phyloP scores from a whole-genome alignment of 2,797 vertebrate genomes.

The Notamacropus eugenii region DNA sequence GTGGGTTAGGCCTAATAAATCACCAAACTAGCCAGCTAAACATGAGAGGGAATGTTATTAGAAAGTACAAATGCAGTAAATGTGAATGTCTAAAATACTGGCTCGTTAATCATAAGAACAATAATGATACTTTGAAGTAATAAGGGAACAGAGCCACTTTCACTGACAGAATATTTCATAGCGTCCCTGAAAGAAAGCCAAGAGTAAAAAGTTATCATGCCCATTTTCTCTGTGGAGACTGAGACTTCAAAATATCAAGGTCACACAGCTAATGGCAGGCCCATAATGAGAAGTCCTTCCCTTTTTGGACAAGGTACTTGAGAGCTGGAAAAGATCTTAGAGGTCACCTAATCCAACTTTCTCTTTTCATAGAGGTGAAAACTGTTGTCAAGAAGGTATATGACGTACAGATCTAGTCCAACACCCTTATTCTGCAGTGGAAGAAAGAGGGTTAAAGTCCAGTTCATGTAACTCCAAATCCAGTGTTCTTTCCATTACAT shows the following conservation, averaged over 20 bases:
- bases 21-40: conserved; percentile 70
- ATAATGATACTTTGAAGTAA: neutral
- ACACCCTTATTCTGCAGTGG: neutral
- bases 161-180: neutral
- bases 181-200: neutral
- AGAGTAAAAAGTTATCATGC: no score
- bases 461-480: neutral
- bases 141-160: neutral
- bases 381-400: neutral
- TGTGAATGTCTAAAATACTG: conserved; percentile 26
- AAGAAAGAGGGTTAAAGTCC: neutral
- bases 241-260: neutral
- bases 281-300: neutral
- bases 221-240: neutral
- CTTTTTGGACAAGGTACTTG: neutral
- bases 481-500: neutral
- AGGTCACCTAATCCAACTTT: neutral
- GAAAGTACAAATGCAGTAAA: conserved; percentile 45
- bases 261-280: neutral
- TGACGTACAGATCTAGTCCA: neutral
- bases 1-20: conserved; percentile 70
- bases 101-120: conserved; percentile 69
- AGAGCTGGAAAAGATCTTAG: neutral
- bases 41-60: conserved; percentile 55
- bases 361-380: neutral